Evolutionary conservation across 2,797 vertebrate genomes (phyloP).

Genomic region (Clamator glandarius): DNA sequence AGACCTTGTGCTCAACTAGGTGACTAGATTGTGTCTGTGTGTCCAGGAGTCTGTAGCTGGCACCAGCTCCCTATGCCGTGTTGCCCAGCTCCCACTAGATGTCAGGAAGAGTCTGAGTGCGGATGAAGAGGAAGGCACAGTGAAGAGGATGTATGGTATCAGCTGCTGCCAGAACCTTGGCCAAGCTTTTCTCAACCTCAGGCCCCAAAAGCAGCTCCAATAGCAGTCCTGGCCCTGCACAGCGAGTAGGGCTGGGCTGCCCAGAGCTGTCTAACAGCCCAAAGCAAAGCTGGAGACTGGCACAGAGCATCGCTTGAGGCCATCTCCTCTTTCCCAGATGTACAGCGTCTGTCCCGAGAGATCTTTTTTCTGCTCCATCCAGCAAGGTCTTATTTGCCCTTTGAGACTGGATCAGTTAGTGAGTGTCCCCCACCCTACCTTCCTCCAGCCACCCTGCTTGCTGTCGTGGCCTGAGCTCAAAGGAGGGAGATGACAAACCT

Average conservation of each 20-base stretch:
- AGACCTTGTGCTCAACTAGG: fast-evolving
- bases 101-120: slow-evolving; percentile 57
- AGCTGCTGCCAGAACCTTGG: not conserved
- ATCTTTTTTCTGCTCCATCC: not conserved
- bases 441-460: not conserved
- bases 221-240: not conserved
- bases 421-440: not conserved
- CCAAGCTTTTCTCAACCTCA: not conserved
- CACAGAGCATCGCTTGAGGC: not conserved
- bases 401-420: not conserved
- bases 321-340: not conserved
- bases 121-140: not conserved
- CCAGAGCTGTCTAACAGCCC: not conserved
- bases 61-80: not conserved
- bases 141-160: not conserved
- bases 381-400: not conserved
- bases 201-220: not conserved
- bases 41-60: not conserved
- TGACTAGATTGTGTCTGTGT: fast-evolving
- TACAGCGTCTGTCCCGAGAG: not conserved
- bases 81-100: slow-evolving; percentile 57
- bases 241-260: fast-evolving
- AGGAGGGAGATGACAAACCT: not conserved
- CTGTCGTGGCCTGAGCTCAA: not conserved
- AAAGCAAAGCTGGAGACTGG: not conserved